phyloP scores from a whole-genome alignment of 2,888 invertebrate species.

The Encarsia formosa region DNA sequence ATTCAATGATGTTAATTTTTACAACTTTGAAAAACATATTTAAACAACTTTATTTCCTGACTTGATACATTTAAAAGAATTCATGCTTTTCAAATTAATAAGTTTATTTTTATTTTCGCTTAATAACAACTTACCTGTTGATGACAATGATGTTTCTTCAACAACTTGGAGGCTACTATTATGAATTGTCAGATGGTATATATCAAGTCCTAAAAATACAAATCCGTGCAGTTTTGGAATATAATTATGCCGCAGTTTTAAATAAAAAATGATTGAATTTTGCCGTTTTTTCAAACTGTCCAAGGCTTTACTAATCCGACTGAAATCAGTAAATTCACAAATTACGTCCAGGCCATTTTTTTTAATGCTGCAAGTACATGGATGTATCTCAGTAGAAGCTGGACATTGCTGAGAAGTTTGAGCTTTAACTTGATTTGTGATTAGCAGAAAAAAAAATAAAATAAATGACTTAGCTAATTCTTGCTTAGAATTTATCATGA shows the following conservation, averaged over 20 bases:
- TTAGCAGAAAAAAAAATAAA: not conserved
- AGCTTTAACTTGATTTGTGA: slow-evolving; percentile 22
- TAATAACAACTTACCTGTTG: slow-evolving; percentile 75
- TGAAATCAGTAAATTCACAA: slow-evolving; percentile 81
- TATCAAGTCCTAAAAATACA: slow-evolving; percentile 81
- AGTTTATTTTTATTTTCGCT: too few relatives aligned
- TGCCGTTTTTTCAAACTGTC: slow-evolving; percentile 71
- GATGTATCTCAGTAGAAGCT: slow-evolving; percentile 67
- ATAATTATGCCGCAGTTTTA: slow-evolving; percentile 82
- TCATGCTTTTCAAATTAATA: too few relatives aligned
- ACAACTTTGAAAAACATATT: too few relatives aligned
- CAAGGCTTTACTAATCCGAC: slow-evolving; percentile 77
- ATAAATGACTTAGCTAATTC: too few relatives aligned
- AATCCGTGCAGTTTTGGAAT: slow-evolving; percentile 80
- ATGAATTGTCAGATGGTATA: slow-evolving; percentile 82
- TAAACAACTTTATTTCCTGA: too few relatives aligned
- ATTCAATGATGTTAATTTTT: too few relatives aligned
- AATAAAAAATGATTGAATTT: slow-evolving; percentile 80
- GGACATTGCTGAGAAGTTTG: slow-evolving; percentile 69
- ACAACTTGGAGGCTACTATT: slow-evolving; percentile 84
- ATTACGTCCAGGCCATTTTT: slow-evolving; percentile 84
- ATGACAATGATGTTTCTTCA: slow-evolving; percentile 82
- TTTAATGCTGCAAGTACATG: slow-evolving; percentile 80
- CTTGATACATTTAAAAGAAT: too few relatives aligned
- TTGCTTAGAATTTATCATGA: too few relatives aligned